phyloP scores from a whole-genome alignment of 2,797 vertebrate genomes.

The Anableps anableps region DNA sequence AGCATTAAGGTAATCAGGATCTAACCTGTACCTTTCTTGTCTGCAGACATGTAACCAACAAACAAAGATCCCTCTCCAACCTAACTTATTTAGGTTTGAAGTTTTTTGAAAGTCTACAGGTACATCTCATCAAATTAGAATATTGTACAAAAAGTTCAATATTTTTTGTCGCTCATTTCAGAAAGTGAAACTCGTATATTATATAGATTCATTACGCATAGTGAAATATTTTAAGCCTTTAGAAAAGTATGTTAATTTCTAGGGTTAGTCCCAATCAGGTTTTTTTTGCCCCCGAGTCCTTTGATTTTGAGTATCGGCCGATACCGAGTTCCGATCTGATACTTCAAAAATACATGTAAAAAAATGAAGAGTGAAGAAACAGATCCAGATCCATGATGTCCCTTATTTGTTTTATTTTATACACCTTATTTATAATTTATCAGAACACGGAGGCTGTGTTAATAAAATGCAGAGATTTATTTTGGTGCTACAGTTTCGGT shows the following conservation, averaged over 20 bases:
- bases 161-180: background rate
- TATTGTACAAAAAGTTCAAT: background rate
- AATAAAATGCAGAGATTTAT: too few species aligned
- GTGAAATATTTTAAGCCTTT: background rate
- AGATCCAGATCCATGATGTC: too few species aligned
- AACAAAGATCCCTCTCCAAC: background rate
- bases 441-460: too few species aligned
- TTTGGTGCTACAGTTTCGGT: too few species aligned
- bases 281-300: background rate
- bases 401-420: too few species aligned
- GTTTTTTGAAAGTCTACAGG: background rate
- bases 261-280: too few species aligned
- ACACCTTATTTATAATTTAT: too few species aligned
- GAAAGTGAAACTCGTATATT: background rate
- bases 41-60: background rate
- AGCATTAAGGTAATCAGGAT: background rate
- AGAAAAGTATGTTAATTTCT: too few species aligned
- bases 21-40: background rate
- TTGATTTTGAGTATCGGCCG: background rate
- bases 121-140: background rate
- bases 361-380: too few species aligned
- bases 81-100: background rate
- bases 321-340: too few species aligned
- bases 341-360: too few species aligned
- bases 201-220: background rate